Conservation (phyloP, 2,113 vertebrate species). For the Cinclus cinclus region DNA sequence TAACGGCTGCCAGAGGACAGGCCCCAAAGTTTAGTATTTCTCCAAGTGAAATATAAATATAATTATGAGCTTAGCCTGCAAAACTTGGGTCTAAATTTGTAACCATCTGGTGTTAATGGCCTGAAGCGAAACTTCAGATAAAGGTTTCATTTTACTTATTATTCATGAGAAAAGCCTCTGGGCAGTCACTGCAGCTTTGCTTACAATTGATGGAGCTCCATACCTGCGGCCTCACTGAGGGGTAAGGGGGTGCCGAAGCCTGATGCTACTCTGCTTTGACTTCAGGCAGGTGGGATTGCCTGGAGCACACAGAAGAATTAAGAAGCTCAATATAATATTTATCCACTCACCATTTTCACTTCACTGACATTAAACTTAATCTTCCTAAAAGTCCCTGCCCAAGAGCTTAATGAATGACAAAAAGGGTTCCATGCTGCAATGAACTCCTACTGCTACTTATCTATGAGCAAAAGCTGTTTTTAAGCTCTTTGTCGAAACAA, state of each 20-base stretch:
- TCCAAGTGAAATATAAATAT: not conserved
- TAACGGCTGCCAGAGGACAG: not conserved
- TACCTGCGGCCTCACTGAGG: not conserved
- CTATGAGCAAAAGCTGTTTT: not conserved
- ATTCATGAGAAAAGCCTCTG: not conserved
- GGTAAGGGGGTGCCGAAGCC: not conserved
- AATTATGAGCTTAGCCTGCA: not conserved
- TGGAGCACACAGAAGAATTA: rapidly evolving
- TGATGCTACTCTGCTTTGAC: not conserved
- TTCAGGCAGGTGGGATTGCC: not conserved
- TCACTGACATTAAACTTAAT: not conserved
- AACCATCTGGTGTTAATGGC: slow-evolving; percentile 5
- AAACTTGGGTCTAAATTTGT: not conserved
- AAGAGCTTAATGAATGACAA: not conserved
- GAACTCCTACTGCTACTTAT: not conserved
- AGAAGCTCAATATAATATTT: not conserved
- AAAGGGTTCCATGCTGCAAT: not conserved
- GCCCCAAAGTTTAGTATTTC: not conserved
- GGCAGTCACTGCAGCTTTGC: not conserved
- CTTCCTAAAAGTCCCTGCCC: not conserved
- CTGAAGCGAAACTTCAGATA: not conserved
- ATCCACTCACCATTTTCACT: not conserved
- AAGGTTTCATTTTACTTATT: not conserved
- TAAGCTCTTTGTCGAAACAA: not conserved
- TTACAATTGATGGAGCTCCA: not conserved